Percentiles rank a stretch among this genome's conserved stretches.
phyloP scores from a whole-genome alignment of 2,888 invertebrate species.

The Agrotis segetum region DNA sequence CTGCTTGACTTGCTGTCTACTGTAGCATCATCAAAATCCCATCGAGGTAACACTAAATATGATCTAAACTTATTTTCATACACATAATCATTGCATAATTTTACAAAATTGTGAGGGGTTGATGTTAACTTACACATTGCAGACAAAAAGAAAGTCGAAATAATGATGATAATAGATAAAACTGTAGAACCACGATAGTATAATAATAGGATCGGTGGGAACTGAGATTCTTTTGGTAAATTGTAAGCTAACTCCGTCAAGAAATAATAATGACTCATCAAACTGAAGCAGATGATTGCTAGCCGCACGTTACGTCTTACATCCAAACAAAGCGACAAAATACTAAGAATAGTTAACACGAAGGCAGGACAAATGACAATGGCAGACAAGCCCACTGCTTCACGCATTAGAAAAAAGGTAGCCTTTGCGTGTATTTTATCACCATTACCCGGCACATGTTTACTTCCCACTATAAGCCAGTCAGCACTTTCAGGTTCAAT shows the following conservation, averaged over 20 bases:
- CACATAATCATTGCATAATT: constrained; percentile 62
- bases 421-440: constrained; percentile 60
- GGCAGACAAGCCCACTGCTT: constrained; percentile 67
- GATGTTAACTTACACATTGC: constrained; percentile 56
- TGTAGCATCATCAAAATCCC: constrained; percentile 52
- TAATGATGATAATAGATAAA: constrained; percentile 60
- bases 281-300: constrained; percentile 66
- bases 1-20: constrained; percentile 25
- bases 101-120: constrained; percentile 62
- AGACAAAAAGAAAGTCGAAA: constrained; percentile 65
- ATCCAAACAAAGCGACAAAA: constrained; percentile 68
- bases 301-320: constrained; percentile 64
- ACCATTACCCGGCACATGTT: constrained; percentile 42
- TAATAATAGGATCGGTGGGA: constrained; percentile 69
- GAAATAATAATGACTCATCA: constrained; percentile 70
- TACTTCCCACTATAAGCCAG: constrained; percentile 72
- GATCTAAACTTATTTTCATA: constrained; percentile 53
- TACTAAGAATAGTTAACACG: constrained; percentile 66
- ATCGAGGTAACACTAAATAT: constrained; percentile 66
- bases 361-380: constrained; percentile 70
- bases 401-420: constrained; percentile 70
- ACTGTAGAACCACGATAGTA: constrained; percentile 71
- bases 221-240: constrained; percentile 63
- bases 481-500: constrained; percentile 37
- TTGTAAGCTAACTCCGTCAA: constrained; percentile 58